A percentile compares a stretch with the other conserved stretches of the same genome.
Evolutionary conservation across 2,888 invertebrate genomes (phyloP).

Genomic region (Trypoxylon attenuatum): DNA sequence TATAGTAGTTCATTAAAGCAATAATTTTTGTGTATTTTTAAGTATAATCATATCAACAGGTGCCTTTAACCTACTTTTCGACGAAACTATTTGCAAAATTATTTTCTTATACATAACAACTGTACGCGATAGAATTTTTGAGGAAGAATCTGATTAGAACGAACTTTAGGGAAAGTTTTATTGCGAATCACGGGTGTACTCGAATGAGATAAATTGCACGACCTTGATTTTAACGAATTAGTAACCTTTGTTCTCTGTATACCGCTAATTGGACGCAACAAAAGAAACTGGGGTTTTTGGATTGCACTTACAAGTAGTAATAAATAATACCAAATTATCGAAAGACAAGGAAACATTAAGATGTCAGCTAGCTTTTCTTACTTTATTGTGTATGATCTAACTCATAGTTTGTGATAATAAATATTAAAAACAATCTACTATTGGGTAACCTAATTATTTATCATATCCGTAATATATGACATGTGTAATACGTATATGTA

Average conservation of each 20-base stretch:
- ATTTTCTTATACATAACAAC: too few species aligned
- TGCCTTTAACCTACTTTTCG: slow-evolving; percentile 66
- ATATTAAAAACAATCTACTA: slow-evolving; percentile 64
- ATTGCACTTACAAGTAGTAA: too few species aligned
- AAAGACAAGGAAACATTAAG: slow-evolving; percentile 24
- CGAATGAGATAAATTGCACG: too few species aligned
- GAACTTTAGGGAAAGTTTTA: too few species aligned
- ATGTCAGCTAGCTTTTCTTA: slow-evolving; percentile 63
- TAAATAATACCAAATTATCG: slow-evolving; percentile 9
- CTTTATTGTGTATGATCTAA: slow-evolving; percentile 67
- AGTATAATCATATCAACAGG: slow-evolving; percentile 66
- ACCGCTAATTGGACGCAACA: too few species aligned
- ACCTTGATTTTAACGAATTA: too few species aligned
- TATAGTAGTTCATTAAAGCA: slow-evolving; percentile 71
- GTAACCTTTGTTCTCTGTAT: too few species aligned
- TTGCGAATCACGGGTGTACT: too few species aligned
- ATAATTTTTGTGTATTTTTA: slow-evolving; percentile 70
- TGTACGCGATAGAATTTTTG: too few species aligned
- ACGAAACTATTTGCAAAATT: slow-evolving; percentile 36
- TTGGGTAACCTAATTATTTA: too few species aligned
- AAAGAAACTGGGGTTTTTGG: too few species aligned
- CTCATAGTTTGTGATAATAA: slow-evolving; percentile 74
- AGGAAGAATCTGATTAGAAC: too few species aligned
- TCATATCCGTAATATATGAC: neutral
- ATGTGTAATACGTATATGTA: neutral